phyloP scores from a whole-genome alignment of 2,888 invertebrate genomes.

The Xylocampa areola region DNA sequence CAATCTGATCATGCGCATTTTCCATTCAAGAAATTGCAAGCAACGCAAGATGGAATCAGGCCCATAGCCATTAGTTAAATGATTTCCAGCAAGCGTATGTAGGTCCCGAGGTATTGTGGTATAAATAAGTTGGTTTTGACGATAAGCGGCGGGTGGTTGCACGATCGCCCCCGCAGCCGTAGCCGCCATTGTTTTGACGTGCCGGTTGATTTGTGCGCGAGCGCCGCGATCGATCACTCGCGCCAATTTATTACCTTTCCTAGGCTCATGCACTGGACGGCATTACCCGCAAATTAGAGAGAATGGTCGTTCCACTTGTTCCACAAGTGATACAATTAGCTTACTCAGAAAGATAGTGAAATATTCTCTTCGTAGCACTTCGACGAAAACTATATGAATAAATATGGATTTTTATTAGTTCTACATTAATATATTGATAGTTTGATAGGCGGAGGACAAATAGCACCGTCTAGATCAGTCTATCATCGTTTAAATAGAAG shows the following conservation, averaged over 20 bases:
- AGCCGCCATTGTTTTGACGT: slow-evolving; percentile 82
- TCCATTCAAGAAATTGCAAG: slow-evolving; percentile 44
- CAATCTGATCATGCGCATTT: slow-evolving; percentile 39
- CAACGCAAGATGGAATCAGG: slow-evolving; percentile 46
- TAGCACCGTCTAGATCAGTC: too few species aligned
- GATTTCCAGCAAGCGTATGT: slow-evolving; percentile 60
- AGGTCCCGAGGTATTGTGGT: slow-evolving; percentile 58
- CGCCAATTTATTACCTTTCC: slow-evolving; percentile 83
- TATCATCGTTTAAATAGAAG: too few species aligned
- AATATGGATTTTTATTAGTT: not conserved
- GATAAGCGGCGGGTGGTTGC: slow-evolving; percentile 78
- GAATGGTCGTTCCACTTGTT: slow-evolving; percentile 76
- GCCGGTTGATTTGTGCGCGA: slow-evolving; percentile 84
- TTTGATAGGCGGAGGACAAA: too few species aligned
- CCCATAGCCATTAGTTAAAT: slow-evolving; percentile 53
- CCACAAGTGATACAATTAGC: slow-evolving; percentile 67
- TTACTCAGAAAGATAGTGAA: slow-evolving; percentile 35
- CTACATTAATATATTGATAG: too few species aligned
- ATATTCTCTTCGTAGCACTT: slow-evolving; percentile 29
- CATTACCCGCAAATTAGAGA: slow-evolving; percentile 77
- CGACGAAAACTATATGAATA: slow-evolving; percentile 12
- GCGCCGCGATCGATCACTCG: slow-evolving; percentile 79
- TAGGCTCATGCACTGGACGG: slow-evolving; percentile 69
- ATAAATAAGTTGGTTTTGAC: slow-evolving; percentile 70
- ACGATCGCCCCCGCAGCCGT: slow-evolving; percentile 84